Percentiles rank a stretch among this genome's conserved stretches.
Evolutionary conservation across 2,888 invertebrate genomes (phyloP).

Genomic region (Phyllotreta cruciferae): DNA sequence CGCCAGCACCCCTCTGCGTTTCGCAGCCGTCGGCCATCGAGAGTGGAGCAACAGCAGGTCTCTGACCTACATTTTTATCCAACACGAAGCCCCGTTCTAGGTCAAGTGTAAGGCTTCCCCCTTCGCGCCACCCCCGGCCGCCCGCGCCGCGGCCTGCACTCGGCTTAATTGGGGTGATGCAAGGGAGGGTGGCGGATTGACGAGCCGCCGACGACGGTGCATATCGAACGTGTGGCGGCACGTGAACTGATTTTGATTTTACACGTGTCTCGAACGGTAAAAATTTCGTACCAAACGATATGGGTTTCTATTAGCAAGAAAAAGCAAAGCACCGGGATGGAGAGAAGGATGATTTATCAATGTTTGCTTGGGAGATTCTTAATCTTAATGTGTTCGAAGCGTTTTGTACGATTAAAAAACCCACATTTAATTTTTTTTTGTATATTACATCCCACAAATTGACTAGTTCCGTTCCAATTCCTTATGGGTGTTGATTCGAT

Average conservation of each 20-base stretch:
- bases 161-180: constrained; percentile 37
- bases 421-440: no score
- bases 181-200: constrained; percentile 5
- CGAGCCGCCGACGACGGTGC: constrained; percentile 1
- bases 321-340: no score
- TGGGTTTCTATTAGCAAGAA: no score
- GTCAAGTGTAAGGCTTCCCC: constrained; percentile 43
- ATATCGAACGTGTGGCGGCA: neutral
- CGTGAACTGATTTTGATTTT: constrained; percentile 7
- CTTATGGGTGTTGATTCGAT: no score
- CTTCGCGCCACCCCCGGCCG: constrained; percentile 2
- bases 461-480: no score
- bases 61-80: constrained; percentile 44
- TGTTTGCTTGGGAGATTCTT: no score
- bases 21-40: constrained; percentile 26
- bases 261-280: no score
- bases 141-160: neutral
- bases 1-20: constrained; percentile 19
- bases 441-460: no score
- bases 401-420: no score
- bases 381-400: no score
- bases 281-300: no score
- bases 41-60: constrained; percentile 35
- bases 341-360: no score
- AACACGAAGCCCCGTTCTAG: constrained; percentile 40